Evolutionary conservation across 64 coral and sea anemone species (phyloP), one percentile per base, ranked within the genome.

Genomic region (Montipora cactus): DNA sequence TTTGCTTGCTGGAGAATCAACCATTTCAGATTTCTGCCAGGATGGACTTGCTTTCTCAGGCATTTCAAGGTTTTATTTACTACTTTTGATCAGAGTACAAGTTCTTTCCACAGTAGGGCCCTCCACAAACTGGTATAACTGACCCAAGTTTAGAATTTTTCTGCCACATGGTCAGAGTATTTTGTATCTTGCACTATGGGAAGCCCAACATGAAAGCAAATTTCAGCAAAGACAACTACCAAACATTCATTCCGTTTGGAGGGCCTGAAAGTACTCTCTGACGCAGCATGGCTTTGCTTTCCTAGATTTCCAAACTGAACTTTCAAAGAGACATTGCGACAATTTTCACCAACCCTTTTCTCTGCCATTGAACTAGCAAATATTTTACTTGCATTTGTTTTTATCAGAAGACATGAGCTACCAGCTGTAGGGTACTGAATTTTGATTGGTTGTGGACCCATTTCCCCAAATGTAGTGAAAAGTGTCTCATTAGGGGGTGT

Each of bases 101-200:
- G 37, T 37, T 37, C 37, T 37, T 37, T 37, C 37, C 37, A 37
- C 37, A 37, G 37, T 37, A 1, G 37, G 37, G 37, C 37, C 37
- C 37, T 37, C 2, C 37, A 37, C 37, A 2, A 37, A 37, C 37
- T 37, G 37, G 37, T 78, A 89, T n/a, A 76, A 52, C 15, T 55
- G 44, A 5, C 44, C 86, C 6, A 88, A 58, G 16, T 51, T 88
- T 4, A 47, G 47, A 51, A 88, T 51, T 75, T 59, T 76, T 10
- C 86, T 70, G 6, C 86, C 69, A 75, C 86, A 88, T 7, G 87
- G 87, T 89, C 87, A 3, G 74, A 89, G 12, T 46, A 62, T 78
- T 45, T 9, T n/a, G 2, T 4, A 78, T 89, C 74, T 23, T 76
- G 18, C 28, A 59, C 53, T 13, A 89, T 7, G 2, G 18, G 8